Percentiles rank a stretch among this genome's conserved stretches.
phyloP scores from a whole-genome alignment of 30 jellyfish, hydroid and myxozoan genomes.

The Pelagia noctiluca region DNA sequence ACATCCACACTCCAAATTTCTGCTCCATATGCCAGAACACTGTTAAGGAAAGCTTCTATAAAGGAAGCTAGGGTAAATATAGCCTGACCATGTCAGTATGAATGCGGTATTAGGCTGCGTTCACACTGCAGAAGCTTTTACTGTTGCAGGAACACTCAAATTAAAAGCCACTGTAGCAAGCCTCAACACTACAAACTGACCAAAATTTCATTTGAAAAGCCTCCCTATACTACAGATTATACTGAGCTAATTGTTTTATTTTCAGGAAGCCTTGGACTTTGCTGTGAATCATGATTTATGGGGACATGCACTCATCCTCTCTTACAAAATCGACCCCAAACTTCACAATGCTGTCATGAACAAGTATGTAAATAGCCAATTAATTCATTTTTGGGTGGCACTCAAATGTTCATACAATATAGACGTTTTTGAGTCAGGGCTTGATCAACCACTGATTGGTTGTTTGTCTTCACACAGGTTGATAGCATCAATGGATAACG shows the following conservation, averaged over 20 bases:
- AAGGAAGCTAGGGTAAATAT: too few species aligned
- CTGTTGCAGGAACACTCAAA: too few species aligned
- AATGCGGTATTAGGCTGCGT: neutral
- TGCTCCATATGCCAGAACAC: too few species aligned
- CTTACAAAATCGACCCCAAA: constrained; percentile 70
- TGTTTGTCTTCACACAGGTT: constrained; percentile 32
- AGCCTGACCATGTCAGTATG: too few species aligned
- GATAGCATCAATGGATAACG: constrained; percentile 53
- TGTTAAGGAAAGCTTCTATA: too few species aligned
- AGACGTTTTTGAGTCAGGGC: neutral
- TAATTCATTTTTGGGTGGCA: neutral
- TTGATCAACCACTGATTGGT: neutral
- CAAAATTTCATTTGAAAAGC: too few species aligned
- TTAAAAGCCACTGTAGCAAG: too few species aligned
- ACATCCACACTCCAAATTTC: too few species aligned
- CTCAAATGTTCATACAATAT: neutral
- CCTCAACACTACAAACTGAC: too few species aligned
- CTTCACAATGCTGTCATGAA: constrained; percentile 66
- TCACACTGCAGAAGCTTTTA: too few species aligned
- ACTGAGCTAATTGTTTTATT: neutral
- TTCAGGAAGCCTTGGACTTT: constrained; percentile 80
- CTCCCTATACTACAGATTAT: too few species aligned
- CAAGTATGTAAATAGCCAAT: constrained; percentile 20
- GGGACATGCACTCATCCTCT: constrained; percentile 80
- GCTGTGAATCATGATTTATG: constrained; percentile 69